phyloP scores from a whole-genome alignment of 1,140 invertebrate genomes.

The Spodoptera frugiperda region DNA sequence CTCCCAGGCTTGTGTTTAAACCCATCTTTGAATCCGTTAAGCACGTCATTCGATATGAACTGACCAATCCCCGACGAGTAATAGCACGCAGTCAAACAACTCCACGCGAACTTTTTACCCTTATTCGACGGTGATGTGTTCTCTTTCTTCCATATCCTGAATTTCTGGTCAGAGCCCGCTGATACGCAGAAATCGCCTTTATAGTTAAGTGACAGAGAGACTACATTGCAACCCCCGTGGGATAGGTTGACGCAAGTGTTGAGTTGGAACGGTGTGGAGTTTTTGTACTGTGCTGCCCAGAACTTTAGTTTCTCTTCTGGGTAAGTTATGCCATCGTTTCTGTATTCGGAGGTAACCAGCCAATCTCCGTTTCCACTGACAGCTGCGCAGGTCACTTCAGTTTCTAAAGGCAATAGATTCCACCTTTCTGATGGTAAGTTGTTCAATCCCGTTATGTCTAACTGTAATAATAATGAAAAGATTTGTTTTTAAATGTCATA shows the following conservation, averaged over 20 bases:
- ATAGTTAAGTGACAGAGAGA: conserved; percentile 70
- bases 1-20: conserved; percentile 50
- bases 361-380: conserved; percentile 69
- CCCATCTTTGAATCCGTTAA: conserved; percentile 72
- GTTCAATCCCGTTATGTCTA: conserved; percentile 83
- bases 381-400: conserved; percentile 76
- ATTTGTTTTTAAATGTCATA: not conserved
- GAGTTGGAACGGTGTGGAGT: conserved; percentile 66
- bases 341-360: conserved; percentile 80
- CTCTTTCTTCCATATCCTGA: conserved; percentile 76
- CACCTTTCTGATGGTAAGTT: conserved; percentile 74
- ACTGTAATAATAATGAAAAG: conserved; percentile 65
- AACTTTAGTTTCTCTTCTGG: conserved; percentile 81
- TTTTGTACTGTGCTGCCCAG: conserved; percentile 63
- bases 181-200: conserved; percentile 76
- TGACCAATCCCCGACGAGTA: conserved; percentile 75
- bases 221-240: conserved; percentile 77
- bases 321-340: conserved; percentile 75
- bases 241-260: conserved; percentile 79
- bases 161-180: conserved; percentile 75
- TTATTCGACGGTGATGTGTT: conserved; percentile 50
- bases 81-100: conserved; percentile 78
- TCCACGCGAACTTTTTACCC: conserved; percentile 64
- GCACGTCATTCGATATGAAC: conserved; percentile 61
- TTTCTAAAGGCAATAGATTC: conserved; percentile 80